Base-by-base conservation (phyloP, 1,140 invertebrate species). In the Hestina assimilis region DNA sequence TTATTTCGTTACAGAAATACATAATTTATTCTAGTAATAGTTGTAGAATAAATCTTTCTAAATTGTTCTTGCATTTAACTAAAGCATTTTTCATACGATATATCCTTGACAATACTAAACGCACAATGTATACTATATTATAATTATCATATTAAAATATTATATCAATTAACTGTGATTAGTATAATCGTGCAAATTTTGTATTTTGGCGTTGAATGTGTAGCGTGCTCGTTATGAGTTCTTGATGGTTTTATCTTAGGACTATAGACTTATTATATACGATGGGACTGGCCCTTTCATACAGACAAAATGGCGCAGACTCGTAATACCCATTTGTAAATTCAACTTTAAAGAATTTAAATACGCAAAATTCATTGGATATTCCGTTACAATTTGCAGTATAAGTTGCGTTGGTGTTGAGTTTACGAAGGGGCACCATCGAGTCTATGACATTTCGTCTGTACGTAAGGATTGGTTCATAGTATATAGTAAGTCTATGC, bases 111-210 rank as follows among this genome's bases (percentile, higher is more conserved):
- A 38, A 38, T 38, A 38, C 33, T 38, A 17, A 14, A 38, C 33
- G 15, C 33, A 38, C 33, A 38, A 17, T 19, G 14, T 38, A 9
- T 11, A 38, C 33, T 17, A 38, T 38, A 19, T 38, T n/a, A 19
- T n/a, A 17, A 19, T n/a, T n/a, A 8, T 38, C 15, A 19, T 19
- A 19, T 17, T 12, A 38, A 38, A 38, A 9, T 15, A 7, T 14
- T 33, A 14, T 38, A 38, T 38, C 15, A 19, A 38, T 6, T 38
- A 38, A 38, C 33, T 38, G 33, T 38, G 33, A 38, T 38, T 38
- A 9, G n/a, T 17, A 38, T 17, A 17, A 38, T 38, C 33, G 33
- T 20, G 33, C 15, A 38, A 38, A 38, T 38, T 38, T 1, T 38
- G 1, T 19, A 38, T 6, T 38, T 38, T 17, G 33, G 19, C 7